Evolutionary conservation across 1,140 invertebrate species (phyloP).

Genomic region (Archivesica marissinica): DNA sequence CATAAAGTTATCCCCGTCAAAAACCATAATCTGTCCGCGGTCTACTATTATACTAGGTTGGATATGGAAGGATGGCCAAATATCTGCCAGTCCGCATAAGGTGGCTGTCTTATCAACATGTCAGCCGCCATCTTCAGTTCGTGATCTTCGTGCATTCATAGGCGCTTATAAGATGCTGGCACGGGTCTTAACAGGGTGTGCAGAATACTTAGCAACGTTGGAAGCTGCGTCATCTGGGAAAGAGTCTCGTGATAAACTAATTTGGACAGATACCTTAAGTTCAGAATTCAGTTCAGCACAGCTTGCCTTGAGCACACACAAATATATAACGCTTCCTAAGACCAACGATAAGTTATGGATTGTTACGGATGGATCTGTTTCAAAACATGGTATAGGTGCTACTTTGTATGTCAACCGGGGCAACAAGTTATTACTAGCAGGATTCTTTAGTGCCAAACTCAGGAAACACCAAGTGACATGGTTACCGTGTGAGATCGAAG

Average conservation of each 20-base stretch:
- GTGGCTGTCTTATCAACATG: constrained; percentile 51
- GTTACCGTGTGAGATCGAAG: constrained; percentile 52
- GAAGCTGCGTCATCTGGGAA: constrained; percentile 36
- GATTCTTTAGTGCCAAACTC: constrained; percentile 64
- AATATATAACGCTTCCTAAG: constrained; percentile 12
- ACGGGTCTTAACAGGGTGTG: constrained; percentile 39
- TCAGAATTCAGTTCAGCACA: constrained; percentile 26
- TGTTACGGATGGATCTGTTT: constrained; percentile 62
- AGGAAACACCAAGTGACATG: constrained; percentile 37
- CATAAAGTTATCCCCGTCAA: constrained; percentile 39
- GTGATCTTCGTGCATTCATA: constrained; percentile 54
- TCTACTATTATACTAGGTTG: constrained; percentile 61
- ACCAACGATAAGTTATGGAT: constrained; percentile 62
- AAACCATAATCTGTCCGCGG: constrained; percentile 40
- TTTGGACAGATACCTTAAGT: constrained; percentile 43
- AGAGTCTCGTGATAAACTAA: constrained; percentile 41
- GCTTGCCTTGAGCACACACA: constrained; percentile 2
- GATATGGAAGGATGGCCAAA: constrained; percentile 53
- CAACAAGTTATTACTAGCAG: constrained; percentile 45
- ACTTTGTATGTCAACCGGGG: constrained; percentile 54
- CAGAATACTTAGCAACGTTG: not conserved
- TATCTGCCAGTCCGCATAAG: constrained; percentile 53
- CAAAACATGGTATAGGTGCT: constrained; percentile 26
- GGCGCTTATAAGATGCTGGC: constrained; percentile 64
- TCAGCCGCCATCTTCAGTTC: constrained; percentile 50